These are phyloP conservation scores for Byasa hedistus DNA, from an alignment of 2,888 invertebrate genomes.

Conservation along the genomic window DNA sequence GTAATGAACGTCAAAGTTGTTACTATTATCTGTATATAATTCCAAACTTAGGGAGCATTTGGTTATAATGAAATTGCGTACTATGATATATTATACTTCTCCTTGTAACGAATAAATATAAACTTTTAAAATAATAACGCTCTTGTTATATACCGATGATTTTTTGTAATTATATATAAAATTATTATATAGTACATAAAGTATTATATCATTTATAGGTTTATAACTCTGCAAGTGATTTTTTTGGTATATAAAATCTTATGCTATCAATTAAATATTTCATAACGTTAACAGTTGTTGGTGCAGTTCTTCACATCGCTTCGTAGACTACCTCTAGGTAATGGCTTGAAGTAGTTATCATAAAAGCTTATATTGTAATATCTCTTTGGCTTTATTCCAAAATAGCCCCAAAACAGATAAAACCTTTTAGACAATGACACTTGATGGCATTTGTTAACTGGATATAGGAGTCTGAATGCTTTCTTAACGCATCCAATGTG, in stretches of 20 bases:
- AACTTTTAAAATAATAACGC: too few relatives aligned
- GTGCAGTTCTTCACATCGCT: conserved; percentile 13
- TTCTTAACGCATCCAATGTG: not conserved
- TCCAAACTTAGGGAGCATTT: too few relatives aligned
- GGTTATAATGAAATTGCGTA: too few relatives aligned
- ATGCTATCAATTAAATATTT: not conserved
- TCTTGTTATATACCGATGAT: too few relatives aligned
- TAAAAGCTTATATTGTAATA: conserved; percentile 29
- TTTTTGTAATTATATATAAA: too few relatives aligned
- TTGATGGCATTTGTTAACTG: conserved; percentile 13
- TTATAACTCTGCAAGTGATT: too few relatives aligned
- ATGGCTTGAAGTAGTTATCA: conserved; percentile 24
- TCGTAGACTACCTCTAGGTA: conserved; percentile 15
- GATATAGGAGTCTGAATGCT: not conserved
- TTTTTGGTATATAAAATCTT: too few relatives aligned
- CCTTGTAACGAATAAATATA: too few relatives aligned
- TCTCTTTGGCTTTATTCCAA: conserved; percentile 28
- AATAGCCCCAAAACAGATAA: conserved; percentile 20
- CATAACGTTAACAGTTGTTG: conserved; percentile 13
- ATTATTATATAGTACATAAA: too few relatives aligned
- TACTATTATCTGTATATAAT: too few relatives aligned
- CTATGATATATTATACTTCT: too few relatives aligned
- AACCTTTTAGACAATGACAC: conserved; percentile 22
- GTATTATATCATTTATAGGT: too few relatives aligned
- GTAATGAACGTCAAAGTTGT: not conserved